A percentile compares a stretch with the other conserved stretches of the same genome.
These are phyloP conservation scores for Galerucella pusilla DNA, from an alignment of 2,888 invertebrate genomes.

Conservation along the genomic window DNA sequence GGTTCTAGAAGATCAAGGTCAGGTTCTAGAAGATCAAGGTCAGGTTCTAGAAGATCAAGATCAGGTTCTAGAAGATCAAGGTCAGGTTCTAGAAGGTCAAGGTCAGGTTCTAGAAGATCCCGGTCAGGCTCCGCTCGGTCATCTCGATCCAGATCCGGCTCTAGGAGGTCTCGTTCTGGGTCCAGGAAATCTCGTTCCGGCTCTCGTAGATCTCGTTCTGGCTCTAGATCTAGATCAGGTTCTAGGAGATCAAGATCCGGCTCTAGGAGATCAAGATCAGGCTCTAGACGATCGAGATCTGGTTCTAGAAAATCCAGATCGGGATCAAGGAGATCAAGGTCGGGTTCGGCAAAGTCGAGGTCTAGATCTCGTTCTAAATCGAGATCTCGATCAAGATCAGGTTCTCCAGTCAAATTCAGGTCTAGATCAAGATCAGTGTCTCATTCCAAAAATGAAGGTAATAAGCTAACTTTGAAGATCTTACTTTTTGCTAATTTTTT, in stretches of 20 bases:
- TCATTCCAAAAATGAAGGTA: constrained; percentile 37
- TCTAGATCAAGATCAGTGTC: constrained; percentile 47
- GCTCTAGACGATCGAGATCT: constrained; percentile 48
- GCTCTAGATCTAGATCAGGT: constrained; percentile 57
- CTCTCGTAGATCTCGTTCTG: constrained; percentile 49
- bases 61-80: constrained; percentile 53
- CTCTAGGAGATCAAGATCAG: constrained; percentile 50
- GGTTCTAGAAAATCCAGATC: constrained; percentile 52
- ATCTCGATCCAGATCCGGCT: constrained; percentile 48
- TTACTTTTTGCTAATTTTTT: neutral
- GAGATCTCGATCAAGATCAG: constrained; percentile 36
- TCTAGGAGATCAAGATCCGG: constrained; percentile 49
- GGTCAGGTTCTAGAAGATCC: constrained; percentile 51
- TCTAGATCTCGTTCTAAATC: constrained; percentile 41
- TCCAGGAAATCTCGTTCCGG: constrained; percentile 51
- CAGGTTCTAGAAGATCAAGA: constrained; percentile 49
- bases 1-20: constrained; percentile 53
- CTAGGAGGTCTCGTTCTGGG: constrained; percentile 48
- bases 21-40: constrained; percentile 53
- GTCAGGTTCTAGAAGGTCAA: constrained; percentile 53
- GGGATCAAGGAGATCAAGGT: constrained; percentile 50
- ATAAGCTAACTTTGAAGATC: neutral
- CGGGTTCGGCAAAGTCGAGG: constrained; percentile 51
- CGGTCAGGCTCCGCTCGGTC: constrained; percentile 52
- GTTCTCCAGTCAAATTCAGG: constrained; percentile 49